Evolutionary conservation across 2,113 vertebrate genomes (phyloP), one percentile per base, ranked within the genome.

Genomic region (Limnothrissa miodon): DNA sequence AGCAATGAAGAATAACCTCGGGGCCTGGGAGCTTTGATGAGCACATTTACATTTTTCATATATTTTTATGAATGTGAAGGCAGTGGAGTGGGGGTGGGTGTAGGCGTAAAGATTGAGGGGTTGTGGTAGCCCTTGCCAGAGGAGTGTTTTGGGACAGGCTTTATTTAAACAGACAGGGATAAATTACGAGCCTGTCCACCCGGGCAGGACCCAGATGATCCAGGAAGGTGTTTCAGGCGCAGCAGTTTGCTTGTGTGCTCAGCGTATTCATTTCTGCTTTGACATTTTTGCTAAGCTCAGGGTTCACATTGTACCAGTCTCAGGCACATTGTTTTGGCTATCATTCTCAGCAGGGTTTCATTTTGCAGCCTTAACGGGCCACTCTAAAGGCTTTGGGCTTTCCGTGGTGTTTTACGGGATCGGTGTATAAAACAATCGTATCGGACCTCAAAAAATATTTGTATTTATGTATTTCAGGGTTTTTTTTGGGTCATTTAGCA

Each of bases 261-360:
- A 74, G 66, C 29, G 11, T 17, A 74, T 74, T 74, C 29, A 74
- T 74, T 74, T 74, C 25, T 74, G 10, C 29, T 36, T 36, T 74
- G 66, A 74, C 66, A 74, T 74, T 74, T 48, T 74, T 36, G 66
- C 66, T 74, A 39, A 74, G 29, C 66, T 74, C 66, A 74, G 66
- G 66, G 66, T 74, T 74, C 66, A 74, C 66, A 17, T 33, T 36
- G 0, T 36, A 21, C 25, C 29, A 29, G 66, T 33, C 66, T 74
- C 66, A 74, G 29, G 15, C 66, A 74, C 66, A 39, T 36, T 36
- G 29, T 15, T 74, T 74, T 74, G 66, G 29, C 66, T 5, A 15
- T 36, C 66, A 33, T 74, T 74, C 25, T 33, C n/a, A 29, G 13
- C 4, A 11, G 36, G 66, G 33, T 33, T 74, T 74, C 11, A 15